Percentiles rank a stretch among this genome's conserved stretches.
Conservation (phyloP, 1,140 invertebrate species). For the Platyura marginata region DNA sequence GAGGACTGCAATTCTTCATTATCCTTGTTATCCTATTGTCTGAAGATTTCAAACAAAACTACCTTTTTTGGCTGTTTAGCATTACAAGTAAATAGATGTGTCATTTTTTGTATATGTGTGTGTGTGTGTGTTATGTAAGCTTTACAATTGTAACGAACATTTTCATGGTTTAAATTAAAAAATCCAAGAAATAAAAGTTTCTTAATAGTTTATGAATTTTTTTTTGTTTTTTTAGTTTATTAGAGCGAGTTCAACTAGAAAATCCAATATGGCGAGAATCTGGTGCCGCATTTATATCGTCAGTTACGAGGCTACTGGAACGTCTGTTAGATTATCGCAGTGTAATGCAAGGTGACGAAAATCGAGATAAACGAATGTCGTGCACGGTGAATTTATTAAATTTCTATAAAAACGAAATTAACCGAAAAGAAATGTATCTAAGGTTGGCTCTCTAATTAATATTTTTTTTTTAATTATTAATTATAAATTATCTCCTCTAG, state of each 20-base stretch:
- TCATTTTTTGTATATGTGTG: too few relatives aligned
- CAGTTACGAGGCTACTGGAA: conserved; percentile 75
- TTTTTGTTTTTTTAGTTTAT: conserved; percentile 56
- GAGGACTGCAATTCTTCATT: too few relatives aligned
- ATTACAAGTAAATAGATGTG: too few relatives aligned
- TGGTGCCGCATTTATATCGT: conserved; percentile 78
- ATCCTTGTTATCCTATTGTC: too few relatives aligned
- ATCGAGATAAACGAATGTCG: conserved; percentile 86
- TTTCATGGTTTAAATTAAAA: too few relatives aligned
- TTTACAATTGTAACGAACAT: too few relatives aligned
- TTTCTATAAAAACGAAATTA: conserved; percentile 93
- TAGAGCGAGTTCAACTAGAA: conserved; percentile 69
- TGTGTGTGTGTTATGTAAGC: too few relatives aligned
- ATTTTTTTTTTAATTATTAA: not conserved
- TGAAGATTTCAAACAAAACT: too few relatives aligned
- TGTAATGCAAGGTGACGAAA: conserved; percentile 81
- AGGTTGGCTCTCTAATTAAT: conserved; percentile 25
- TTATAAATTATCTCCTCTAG: too few relatives aligned
- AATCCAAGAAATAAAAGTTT: too few relatives aligned
- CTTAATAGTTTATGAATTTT: too few relatives aligned
- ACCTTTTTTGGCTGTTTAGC: too few relatives aligned
- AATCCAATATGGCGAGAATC: conserved; percentile 79
- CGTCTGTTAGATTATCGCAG: conserved; percentile 79
- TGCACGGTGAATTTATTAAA: conserved; percentile 94
- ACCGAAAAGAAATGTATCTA: conserved; percentile 90